Evolutionary conservation across 1,140 invertebrate species (phyloP).

Genomic region (Apis dorsata): DNA sequence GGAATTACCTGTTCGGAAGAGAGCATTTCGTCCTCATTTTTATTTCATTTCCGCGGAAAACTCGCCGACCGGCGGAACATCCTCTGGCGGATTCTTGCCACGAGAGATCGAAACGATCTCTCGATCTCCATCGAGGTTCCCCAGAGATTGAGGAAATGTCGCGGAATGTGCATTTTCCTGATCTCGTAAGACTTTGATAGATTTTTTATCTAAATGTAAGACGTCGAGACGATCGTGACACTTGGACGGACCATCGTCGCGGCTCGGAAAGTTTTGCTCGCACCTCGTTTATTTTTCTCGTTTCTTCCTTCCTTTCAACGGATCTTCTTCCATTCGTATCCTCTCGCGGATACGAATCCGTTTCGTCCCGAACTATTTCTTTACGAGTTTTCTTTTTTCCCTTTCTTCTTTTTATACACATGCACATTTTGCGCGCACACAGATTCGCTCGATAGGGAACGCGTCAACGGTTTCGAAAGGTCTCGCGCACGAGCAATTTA

Average conservation of each 20-base stretch:
- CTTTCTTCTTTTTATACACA: no score
- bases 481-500: constrained; percentile 40
- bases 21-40: constrained; percentile 67
- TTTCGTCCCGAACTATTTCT: no score
- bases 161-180: constrained; percentile 32
- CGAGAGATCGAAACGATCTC: neutral
- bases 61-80: constrained; percentile 49
- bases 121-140: neutral
- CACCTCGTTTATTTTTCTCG: neutral
- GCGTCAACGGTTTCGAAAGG: constrained; percentile 45
- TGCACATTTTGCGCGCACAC: neutral
- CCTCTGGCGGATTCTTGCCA: constrained; percentile 9
- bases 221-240: constrained; percentile 1
- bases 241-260: neutral
- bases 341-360: no score
- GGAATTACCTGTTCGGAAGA: constrained; percentile 68
- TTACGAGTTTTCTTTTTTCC: no score
- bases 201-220: constrained; percentile 22
- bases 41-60: constrained; percentile 66
- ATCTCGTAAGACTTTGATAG: constrained; percentile 22
- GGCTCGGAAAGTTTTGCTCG: no score
- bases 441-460: neutral
- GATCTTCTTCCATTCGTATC: neutral
- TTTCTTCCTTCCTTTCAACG: no score
- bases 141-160: constrained; percentile 40